These are phyloP conservation scores for Dryas iulia DNA, from an alignment of 1,140 invertebrate genomes.

Conservation along the genomic window DNA sequence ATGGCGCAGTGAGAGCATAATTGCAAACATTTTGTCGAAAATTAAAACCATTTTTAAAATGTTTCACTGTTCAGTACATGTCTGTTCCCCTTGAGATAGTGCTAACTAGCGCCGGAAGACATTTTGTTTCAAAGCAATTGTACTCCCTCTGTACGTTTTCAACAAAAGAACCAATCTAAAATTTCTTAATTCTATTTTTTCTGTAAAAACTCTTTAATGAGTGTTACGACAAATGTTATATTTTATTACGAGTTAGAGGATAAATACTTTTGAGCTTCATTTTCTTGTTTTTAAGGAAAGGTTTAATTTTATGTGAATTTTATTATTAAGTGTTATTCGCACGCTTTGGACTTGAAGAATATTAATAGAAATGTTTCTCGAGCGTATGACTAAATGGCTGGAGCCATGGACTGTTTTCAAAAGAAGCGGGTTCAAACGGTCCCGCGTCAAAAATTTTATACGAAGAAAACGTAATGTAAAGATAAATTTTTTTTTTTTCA, in stretches of 20 bases:
- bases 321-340: background rate
- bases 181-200: constrained; percentile 31
- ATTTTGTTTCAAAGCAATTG: constrained; percentile 42
- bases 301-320: background rate
- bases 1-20: background rate
- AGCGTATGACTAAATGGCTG: too few species aligned
- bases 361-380: too few species aligned
- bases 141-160: constrained; percentile 37
- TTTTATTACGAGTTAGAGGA: background rate
- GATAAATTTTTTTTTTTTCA: too few species aligned
- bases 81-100: constrained; percentile 50
- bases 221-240: background rate
- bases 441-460: too few species aligned
- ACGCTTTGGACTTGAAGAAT: too few species aligned
- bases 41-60: constrained; percentile 15
- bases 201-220: background rate
- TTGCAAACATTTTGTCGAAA: constrained; percentile 1
- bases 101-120: constrained; percentile 49
- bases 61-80: constrained; percentile 37
- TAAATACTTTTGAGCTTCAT: too few species aligned
- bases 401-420: too few species aligned
- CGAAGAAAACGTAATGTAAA: too few species aligned
- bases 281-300: too few species aligned
- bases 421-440: too few species aligned
- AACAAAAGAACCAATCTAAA: constrained; percentile 40